Percentiles rank a stretch among this genome's conserved stretches.
Evolutionary conservation across 2,113 vertebrate genomes (phyloP).

Genomic region (Pterocles burchelli): DNA sequence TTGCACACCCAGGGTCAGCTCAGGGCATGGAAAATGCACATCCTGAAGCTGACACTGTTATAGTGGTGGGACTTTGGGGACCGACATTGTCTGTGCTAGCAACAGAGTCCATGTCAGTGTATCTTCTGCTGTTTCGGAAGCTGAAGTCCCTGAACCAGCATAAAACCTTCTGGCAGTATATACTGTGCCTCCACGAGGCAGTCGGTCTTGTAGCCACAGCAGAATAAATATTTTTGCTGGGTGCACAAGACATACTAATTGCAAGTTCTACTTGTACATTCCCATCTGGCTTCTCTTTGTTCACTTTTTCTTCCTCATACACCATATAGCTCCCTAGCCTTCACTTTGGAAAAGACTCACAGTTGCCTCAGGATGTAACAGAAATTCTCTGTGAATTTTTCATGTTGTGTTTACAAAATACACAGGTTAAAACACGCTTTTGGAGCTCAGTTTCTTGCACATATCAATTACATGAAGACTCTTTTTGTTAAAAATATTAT

Average conservation of each 20-base stretch:
- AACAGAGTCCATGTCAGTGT: background rate
- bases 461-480: conserved; percentile 23
- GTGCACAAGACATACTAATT: background rate
- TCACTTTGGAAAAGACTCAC: conserved; percentile 32
- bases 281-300: conserved; percentile 49
- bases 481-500: conserved; percentile 49
- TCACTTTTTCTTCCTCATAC: conserved; percentile 40
- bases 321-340: background rate
- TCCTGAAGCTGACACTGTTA: background rate
- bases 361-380: conserved; percentile 61
- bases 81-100: background rate
- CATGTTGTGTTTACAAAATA: conserved; percentile 69
- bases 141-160: background rate
- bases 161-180: background rate
- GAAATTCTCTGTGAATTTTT: conserved; percentile 66
- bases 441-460: conserved; percentile 31
- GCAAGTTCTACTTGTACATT: background rate
- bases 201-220: background rate
- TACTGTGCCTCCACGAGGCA: background rate
- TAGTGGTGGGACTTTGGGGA: background rate
- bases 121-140: background rate
- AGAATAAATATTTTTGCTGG: background rate
- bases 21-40: conserved; percentile 37
- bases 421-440: conserved; percentile 63
- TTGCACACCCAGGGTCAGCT: conserved; percentile 43